Conservation (phyloP, 2,113 vertebrate genomes). For the Gallinago jamesoni region DNA sequence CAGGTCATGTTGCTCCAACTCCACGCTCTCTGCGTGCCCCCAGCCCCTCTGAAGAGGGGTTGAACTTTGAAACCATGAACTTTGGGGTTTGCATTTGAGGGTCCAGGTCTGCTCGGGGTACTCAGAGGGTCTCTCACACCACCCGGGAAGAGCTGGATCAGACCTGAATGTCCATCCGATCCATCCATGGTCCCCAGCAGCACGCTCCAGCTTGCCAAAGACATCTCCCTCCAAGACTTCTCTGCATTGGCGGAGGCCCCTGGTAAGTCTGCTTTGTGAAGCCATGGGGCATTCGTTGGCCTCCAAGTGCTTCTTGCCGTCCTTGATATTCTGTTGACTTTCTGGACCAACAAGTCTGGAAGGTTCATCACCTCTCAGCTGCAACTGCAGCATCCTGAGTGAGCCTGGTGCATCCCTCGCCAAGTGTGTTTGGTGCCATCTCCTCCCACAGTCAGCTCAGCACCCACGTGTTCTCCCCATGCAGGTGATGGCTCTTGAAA, state of each 20-base stretch:
- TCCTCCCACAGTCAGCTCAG: background rate
- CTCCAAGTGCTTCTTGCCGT: background rate
- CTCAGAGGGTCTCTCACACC: background rate
- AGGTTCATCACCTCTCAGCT: background rate
- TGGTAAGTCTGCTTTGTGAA: background rate
- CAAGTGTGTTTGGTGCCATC: accelerated
- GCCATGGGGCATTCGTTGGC: accelerated
- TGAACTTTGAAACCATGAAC: background rate
- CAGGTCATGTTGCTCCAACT: background rate
- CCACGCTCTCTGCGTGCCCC: no score
- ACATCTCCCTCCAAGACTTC: background rate
- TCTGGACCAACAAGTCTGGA: background rate
- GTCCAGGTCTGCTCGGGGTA: background rate
- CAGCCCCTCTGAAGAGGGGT: background rate
- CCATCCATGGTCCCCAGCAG: background rate
- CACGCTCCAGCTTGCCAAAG: background rate
- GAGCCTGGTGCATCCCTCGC: background rate
- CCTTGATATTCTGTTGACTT: background rate
- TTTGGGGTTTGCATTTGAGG: background rate
- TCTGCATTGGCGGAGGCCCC: background rate
- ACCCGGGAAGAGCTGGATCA: background rate
- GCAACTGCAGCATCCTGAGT: background rate
- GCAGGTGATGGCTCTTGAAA: background rate
- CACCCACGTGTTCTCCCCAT: accelerated
- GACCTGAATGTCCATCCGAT: background rate